Percentiles rank a stretch among this genome's conserved stretches.
phyloP scores from a whole-genome alignment of 1,140 invertebrate genomes.

The Hypothenemus hampei region DNA sequence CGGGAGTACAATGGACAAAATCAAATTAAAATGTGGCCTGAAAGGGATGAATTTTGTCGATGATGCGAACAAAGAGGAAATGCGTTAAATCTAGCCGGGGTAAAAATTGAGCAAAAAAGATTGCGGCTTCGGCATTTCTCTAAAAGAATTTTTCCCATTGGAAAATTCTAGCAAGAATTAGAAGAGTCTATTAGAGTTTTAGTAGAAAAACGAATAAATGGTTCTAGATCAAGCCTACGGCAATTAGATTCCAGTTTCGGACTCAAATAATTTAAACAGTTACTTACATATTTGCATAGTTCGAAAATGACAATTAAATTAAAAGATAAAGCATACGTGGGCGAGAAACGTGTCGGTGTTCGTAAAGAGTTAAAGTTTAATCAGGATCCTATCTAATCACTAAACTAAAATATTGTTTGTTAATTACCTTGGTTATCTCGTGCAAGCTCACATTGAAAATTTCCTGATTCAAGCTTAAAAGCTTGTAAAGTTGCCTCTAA shows the following conservation, averaged over 20 bases:
- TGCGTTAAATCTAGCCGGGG: constrained; percentile 27
- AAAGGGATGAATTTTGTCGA: constrained; percentile 24
- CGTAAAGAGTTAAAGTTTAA: constrained; percentile 4
- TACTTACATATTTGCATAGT: not conserved
- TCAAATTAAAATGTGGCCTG: constrained; percentile 29
- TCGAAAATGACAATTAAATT: too few species aligned
- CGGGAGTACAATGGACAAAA: constrained; percentile 25
- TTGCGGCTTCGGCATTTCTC: constrained; percentile 13
- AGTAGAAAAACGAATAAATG: too few species aligned
- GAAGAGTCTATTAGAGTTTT: too few species aligned
- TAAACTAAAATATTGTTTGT: constrained; percentile 9
- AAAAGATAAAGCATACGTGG: not conserved
- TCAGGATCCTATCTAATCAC: not conserved
- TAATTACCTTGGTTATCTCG: constrained; percentile 2
- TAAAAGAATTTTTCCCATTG: constrained; percentile 13
- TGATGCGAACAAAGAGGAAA: constrained; percentile 22
- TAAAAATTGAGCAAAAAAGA: constrained; percentile 26
- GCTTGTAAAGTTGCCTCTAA: not conserved
- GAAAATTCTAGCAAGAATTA: constrained; percentile 13
- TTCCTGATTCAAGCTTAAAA: not conserved
- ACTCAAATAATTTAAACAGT: not conserved
- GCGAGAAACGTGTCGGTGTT: not conserved
- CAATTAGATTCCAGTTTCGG: not conserved
- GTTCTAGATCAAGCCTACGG: too few species aligned
- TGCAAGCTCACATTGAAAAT: constrained; percentile 1